Evolutionary conservation across 2,888 invertebrate genomes (phyloP).

Genomic region (Apeira syringaria): DNA sequence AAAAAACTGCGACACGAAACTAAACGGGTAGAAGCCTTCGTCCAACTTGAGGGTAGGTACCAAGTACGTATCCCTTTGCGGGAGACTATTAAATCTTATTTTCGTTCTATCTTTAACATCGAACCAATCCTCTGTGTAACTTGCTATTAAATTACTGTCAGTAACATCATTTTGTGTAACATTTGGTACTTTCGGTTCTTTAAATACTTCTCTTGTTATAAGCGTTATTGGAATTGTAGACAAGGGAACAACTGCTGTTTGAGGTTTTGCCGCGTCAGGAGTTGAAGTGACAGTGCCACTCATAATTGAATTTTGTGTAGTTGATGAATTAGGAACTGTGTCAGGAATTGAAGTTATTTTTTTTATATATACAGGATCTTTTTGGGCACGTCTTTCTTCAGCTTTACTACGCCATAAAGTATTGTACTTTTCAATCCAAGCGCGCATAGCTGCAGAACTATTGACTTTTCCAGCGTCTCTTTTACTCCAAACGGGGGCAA

Average conservation of each 20-base stretch:
- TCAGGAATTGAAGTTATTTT: constrained; percentile 33
- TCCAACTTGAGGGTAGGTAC: constrained; percentile 82
- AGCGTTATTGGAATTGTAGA: constrained; percentile 54
- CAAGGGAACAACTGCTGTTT: constrained; percentile 20
- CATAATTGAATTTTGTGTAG: not conserved
- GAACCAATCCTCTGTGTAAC: constrained; percentile 68
- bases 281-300: not conserved
- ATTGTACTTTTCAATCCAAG: constrained; percentile 62
- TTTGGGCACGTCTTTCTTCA: constrained; percentile 52
- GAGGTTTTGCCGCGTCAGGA: constrained; percentile 24
- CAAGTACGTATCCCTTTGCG: constrained; percentile 74
- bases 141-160: constrained; percentile 56
- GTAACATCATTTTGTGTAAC: constrained; percentile 51
- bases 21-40: constrained; percentile 85
- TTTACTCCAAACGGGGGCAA: constrained; percentile 54
- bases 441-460: constrained; percentile 49
- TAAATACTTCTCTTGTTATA: constrained; percentile 64
- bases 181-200: constrained; percentile 43
- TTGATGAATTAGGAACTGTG: not conserved
- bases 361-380: constrained; percentile 45
- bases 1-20: constrained; percentile 85
- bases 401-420: constrained; percentile 49
- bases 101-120: constrained; percentile 64
- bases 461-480: constrained; percentile 40
- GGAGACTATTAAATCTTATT: constrained; percentile 75